These are phyloP conservation scores for Tribolium castaneum DNA, from an alignment of 1,140 invertebrate species.

Conservation along the genomic window DNA sequence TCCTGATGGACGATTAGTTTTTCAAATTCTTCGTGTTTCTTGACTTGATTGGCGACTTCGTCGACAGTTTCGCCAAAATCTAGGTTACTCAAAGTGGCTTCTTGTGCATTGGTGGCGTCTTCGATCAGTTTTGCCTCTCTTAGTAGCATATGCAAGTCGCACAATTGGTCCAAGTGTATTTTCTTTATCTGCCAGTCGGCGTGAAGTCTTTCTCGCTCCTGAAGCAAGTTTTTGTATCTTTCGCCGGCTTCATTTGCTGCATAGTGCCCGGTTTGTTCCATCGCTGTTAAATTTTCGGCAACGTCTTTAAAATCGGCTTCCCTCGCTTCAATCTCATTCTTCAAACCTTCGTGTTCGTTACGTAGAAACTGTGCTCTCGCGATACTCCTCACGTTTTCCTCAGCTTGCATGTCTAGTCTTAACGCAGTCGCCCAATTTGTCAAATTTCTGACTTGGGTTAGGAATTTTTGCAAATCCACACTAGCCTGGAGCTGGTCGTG, in stretches of 20 bases:
- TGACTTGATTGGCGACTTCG: constrained; percentile 86
- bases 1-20: constrained; percentile 86
- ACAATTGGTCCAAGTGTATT: constrained; percentile 92
- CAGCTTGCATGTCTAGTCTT: constrained; percentile 81
- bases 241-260: constrained; percentile 83
- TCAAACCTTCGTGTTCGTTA: constrained; percentile 90
- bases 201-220: constrained; percentile 83
- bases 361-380: constrained; percentile 88
- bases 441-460: constrained; percentile 84
- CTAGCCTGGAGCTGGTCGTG: constrained; percentile 86
- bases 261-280: constrained; percentile 87
- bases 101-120: constrained; percentile 88
- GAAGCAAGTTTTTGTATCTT: constrained; percentile 78
- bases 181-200: constrained; percentile 91
- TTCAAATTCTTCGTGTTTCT: constrained; percentile 92
- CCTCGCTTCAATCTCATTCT: constrained; percentile 94
- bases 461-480: constrained; percentile 90
- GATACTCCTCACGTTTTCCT: constrained; percentile 87
- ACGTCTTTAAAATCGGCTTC: constrained; percentile 87
- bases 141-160: constrained; percentile 94
- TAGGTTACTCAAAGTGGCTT: constrained; percentile 73
- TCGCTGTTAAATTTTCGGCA: constrained; percentile 82
- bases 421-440: constrained; percentile 88
- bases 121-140: constrained; percentile 95
- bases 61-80: constrained; percentile 77